Conservation (phyloP, 2,888 invertebrate genomes). For the Antheraea yamamai region DNA sequence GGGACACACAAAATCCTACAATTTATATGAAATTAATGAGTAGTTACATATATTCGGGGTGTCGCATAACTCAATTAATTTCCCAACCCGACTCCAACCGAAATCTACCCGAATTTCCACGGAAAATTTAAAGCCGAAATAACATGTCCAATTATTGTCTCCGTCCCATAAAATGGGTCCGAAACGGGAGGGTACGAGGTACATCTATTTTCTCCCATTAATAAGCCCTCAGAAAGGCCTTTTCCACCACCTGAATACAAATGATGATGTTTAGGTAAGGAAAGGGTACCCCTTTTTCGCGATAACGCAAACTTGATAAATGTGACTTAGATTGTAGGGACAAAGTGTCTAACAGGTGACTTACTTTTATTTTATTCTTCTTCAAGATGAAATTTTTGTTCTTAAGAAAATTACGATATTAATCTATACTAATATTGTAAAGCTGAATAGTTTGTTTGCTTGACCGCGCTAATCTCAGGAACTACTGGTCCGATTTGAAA, state of each 20-base stretch:
- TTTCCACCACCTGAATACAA: slow-evolving; percentile 23
- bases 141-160: slow-evolving; percentile 16
- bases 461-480: too few species aligned
- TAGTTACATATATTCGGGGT: slow-evolving; percentile 2
- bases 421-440: not conserved
- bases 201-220: slow-evolving; percentile 16
- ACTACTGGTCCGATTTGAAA: too few species aligned
- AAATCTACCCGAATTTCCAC: not conserved
- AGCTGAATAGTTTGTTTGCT: too few species aligned
- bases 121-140: slow-evolving; percentile 14
- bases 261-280: slow-evolving; percentile 19
- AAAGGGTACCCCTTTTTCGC: slow-evolving; percentile 13
- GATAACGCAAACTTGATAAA: slow-evolving; percentile 15
- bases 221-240: slow-evolving; percentile 17
- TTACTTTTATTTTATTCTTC: not conserved
- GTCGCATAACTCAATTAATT: slow-evolving; percentile 10
- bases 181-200: slow-evolving; percentile 4
- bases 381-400: not conserved
- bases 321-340: slow-evolving; percentile 9
- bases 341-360: slow-evolving; percentile 9
- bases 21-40: not conserved
- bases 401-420: not conserved
- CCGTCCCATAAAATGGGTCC: slow-evolving; percentile 12
- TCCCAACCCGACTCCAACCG: not conserved
- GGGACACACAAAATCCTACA: not conserved